phyloP scores from a whole-genome alignment of 2,797 vertebrate species.

The Sebastes alutus region DNA sequence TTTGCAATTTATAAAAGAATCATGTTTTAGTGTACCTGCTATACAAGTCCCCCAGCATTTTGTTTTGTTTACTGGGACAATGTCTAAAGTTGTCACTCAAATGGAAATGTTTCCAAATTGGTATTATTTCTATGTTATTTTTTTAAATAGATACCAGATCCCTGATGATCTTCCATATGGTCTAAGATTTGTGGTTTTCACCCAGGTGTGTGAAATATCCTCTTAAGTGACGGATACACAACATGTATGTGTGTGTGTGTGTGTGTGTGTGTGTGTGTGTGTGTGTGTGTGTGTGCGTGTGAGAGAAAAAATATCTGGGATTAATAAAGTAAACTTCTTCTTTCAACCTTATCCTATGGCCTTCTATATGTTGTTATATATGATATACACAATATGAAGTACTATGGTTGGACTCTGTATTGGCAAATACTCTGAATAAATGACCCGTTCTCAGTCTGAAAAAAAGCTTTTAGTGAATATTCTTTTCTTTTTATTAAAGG shows the following conservation, averaged over 20 bases:
- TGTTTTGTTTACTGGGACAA: too few species aligned
- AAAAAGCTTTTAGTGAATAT: not conserved
- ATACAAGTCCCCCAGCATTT: too few species aligned
- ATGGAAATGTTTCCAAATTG: too few species aligned
- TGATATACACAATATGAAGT: not conserved
- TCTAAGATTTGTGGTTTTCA: too few species aligned
- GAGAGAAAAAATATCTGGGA: not conserved
- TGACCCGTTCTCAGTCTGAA: not conserved
- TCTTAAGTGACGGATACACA: too few species aligned
- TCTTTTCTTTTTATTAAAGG: slow-evolving; percentile 14
- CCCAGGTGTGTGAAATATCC: too few species aligned
- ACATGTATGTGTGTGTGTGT: not conserved
- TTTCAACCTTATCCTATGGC: not conserved
- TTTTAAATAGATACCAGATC: too few species aligned
- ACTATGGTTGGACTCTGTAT: not conserved
- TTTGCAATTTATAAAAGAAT: not conserved
- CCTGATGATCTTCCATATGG: too few species aligned
- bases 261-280: not conserved
- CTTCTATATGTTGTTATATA: too few species aligned
- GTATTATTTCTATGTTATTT: too few species aligned
- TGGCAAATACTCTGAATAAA: not conserved
- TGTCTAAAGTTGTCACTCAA: too few species aligned
- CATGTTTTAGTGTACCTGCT: not conserved
- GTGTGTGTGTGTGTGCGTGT: not conserved
- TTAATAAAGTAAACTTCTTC: not conserved